Evolutionary conservation across 2,888 invertebrate genomes (phyloP).

Genomic region (Iphiclides podalirius): DNA sequence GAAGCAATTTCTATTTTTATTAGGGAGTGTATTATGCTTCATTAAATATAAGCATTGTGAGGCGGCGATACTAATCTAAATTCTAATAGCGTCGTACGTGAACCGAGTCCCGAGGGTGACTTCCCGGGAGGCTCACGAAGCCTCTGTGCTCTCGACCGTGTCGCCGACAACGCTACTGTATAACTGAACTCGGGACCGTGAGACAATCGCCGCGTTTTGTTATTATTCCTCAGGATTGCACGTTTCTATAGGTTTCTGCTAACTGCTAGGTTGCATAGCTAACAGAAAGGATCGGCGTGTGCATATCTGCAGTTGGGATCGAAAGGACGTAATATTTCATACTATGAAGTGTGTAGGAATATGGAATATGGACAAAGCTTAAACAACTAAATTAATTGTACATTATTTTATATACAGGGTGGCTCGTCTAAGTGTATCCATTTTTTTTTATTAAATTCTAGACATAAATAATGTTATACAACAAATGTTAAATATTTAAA

Average conservation of each 20-base stretch:
- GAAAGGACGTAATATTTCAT: no score
- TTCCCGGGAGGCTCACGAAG: slow-evolving; percentile 52
- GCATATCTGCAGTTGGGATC: no score
- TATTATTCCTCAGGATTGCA: not conserved
- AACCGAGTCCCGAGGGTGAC: slow-evolving; percentile 57
- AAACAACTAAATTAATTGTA: no score
- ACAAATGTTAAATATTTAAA: no score
- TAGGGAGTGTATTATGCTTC: slow-evolving; percentile 40
- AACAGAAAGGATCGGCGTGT: no score
- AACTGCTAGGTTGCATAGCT: no score
- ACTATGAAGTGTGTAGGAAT: no score
- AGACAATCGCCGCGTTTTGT: slow-evolving; percentile 47
- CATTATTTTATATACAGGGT: no score
- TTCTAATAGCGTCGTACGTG: slow-evolving; percentile 57
- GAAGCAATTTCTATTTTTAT: slow-evolving; percentile 15
- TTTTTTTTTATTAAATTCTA: no score
- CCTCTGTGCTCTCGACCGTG: slow-evolving; percentile 50
- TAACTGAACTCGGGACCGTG: slow-evolving; percentile 63
- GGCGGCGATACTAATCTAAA: slow-evolving; percentile 62
- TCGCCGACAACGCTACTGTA: slow-evolving; percentile 67
- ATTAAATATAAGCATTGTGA: slow-evolving; percentile 58
- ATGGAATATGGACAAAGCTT: no score
- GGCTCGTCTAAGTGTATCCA: no score
- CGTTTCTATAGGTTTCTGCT: not conserved
- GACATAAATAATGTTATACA: no score